Conservation (phyloP, 1,140 invertebrate species). For the Drosophila punjabiensis region DNA sequence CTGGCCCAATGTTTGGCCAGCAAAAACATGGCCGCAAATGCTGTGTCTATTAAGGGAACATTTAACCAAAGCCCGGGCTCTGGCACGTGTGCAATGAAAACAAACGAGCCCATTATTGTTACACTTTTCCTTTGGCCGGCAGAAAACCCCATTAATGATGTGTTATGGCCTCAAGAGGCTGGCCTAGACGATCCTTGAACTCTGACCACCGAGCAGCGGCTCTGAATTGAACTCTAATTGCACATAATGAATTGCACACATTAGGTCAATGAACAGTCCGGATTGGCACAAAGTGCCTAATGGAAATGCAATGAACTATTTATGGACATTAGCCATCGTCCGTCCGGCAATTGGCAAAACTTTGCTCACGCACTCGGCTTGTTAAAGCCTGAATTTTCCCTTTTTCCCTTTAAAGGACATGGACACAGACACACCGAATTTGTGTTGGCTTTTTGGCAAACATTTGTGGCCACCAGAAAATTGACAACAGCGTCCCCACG, state of each 20-base stretch:
- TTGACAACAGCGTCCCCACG: conserved; percentile 34
- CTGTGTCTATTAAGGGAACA: conserved; percentile 69
- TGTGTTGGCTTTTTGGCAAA: conserved; percentile 16
- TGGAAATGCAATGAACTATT: conserved; percentile 68
- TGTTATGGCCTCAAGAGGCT: conserved; percentile 53
- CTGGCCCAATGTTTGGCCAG: conserved; percentile 46
- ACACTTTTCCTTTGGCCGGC: conserved; percentile 44
- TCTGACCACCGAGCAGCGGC: conserved; percentile 13
- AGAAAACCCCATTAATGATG: conserved; percentile 62
- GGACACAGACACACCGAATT: neutral
- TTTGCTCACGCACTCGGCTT: conserved; percentile 26
- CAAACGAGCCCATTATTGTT: conserved; percentile 77
- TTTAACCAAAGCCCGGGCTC: conserved; percentile 55
- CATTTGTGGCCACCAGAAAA: conserved; percentile 20
- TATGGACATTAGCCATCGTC: conserved; percentile 30
- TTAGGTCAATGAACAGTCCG: conserved; percentile 64
- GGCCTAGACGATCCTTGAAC: conserved; percentile 58
- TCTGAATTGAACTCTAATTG: conserved; percentile 77
- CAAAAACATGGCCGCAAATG: conserved; percentile 66
- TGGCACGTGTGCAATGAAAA: conserved; percentile 69
- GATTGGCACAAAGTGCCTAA: conserved; percentile 37
- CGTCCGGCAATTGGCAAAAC: conserved; percentile 24
- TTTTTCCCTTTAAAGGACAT: conserved; percentile 28
- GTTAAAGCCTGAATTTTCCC: conserved; percentile 32
- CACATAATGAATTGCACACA: conserved; percentile 73